Evolutionary conservation across 2,113 vertebrate species (phyloP), one percentile per base, ranked within the genome.

Genomic region (Takifugu bimaculatus): DNA sequence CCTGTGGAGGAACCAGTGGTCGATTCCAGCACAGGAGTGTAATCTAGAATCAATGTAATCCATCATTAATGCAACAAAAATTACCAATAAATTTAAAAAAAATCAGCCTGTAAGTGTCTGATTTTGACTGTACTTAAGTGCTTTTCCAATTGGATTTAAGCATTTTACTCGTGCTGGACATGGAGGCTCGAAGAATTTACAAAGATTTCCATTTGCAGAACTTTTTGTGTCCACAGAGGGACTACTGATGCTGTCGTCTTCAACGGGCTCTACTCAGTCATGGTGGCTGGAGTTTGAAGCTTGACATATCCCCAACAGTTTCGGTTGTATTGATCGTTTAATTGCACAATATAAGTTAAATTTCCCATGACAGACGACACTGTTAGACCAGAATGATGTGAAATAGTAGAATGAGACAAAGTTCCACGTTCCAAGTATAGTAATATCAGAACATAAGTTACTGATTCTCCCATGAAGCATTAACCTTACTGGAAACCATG

Each of bases 361-460:
- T 81, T 80, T 79, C 74, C 77, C 74, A 69, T 75, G 79, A 83
- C 63, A 78, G 68, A 78, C 75, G 66, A 80, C 64, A 64, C 54
- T 63, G 51, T 61, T 11, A 47, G 61, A 15, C 48, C 57, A 61
- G 4, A 65, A 29, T 62, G 6, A 35, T 51, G 32, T 49, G 47
- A 44, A 80, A 69, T 47, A 68, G 64, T 74, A n/a, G 14, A 68
- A 47, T 59, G 47, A 83, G 47, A 50, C 15, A 26, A 58, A 71
- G 67, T 20, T n/a, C 15, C n/a, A 50, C 15, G n/a, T n/a, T n/a
- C n/a, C n/a, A 20, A n/a, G 14, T 4, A 50, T 7, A 55, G 56
- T 42, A 39, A 39, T 39, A 39, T 39, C 35, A 39, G 35, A 39
- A 11, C 3, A 39, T 7, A 39, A 10, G 35, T 39, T 39, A 10